A percentile compares a stretch with the other conserved stretches of the same genome.
These are phyloP conservation scores for Apamea epomidion DNA, from an alignment of 2,888 invertebrate genomes.

Conservation along the genomic window DNA sequence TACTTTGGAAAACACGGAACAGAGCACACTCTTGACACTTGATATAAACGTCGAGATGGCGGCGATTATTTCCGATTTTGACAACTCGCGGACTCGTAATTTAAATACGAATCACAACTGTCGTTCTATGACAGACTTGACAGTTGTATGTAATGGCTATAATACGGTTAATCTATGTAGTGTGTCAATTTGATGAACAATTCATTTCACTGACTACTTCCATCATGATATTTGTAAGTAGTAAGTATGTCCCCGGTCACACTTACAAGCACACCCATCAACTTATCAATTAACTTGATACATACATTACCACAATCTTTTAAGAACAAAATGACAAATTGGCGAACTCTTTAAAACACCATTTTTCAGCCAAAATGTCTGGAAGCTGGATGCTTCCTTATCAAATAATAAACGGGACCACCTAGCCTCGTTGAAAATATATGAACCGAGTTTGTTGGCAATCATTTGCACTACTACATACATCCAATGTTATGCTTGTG, in stretches of 20 bases:
- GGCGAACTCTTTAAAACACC: conserved; percentile 33
- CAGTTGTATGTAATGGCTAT: too few relatives aligned
- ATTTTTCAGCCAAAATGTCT: conserved; percentile 24
- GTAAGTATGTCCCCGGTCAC: background rate
- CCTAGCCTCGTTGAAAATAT: conserved; percentile 26
- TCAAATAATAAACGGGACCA: conserved; percentile 38
- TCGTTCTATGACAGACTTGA: too few relatives aligned
- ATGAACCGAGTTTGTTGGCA: conserved; percentile 26
- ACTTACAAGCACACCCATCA: background rate
- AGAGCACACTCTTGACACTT: too few relatives aligned
- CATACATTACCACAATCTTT: background rate
- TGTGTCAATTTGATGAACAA: too few relatives aligned
- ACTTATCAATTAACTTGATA: background rate
- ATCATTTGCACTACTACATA: conserved; percentile 29
- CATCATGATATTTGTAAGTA: background rate
- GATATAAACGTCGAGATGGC: too few relatives aligned
- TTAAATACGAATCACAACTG: too few relatives aligned
- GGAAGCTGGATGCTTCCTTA: conserved; percentile 28
- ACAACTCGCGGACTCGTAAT: too few relatives aligned
- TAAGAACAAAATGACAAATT: conserved; percentile 16
- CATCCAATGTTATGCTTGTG: background rate
- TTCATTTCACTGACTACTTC: too few relatives aligned
- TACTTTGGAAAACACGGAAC: too few relatives aligned
- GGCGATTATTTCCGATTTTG: too few relatives aligned
- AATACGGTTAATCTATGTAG: too few relatives aligned